Conservation (phyloP, 2,888 invertebrate genomes). For the Meloe dianella region DNA sequence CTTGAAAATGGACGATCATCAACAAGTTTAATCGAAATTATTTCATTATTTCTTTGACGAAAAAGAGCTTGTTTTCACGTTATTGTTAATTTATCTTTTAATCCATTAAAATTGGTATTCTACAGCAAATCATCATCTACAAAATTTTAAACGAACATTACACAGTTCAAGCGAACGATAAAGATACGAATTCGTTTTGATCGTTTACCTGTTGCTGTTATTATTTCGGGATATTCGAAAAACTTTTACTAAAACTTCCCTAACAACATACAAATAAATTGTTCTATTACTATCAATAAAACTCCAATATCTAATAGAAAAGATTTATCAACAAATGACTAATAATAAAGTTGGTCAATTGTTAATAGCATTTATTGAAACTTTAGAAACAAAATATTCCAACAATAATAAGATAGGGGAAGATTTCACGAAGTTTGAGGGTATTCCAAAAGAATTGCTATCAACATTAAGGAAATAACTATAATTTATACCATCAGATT, state of each 20-base stretch:
- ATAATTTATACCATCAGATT: background rate
- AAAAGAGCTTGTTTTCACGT: too few relatives aligned
- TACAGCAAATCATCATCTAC: background rate
- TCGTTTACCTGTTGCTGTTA: background rate
- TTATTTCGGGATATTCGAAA: background rate
- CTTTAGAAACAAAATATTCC: background rate
- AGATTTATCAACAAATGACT: background rate
- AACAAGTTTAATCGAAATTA: background rate
- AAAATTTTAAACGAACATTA: too few relatives aligned
- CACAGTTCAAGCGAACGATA: background rate
- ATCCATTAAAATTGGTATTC: background rate
- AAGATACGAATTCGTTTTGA: background rate
- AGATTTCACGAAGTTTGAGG: background rate
- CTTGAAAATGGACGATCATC: background rate
- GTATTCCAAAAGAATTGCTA: background rate
- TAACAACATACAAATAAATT: background rate
- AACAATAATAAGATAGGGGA: background rate
- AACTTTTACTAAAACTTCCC: background rate
- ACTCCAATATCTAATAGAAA: background rate
- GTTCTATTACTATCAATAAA: too few relatives aligned
- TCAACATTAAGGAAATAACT: background rate
- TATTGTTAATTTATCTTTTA: background rate
- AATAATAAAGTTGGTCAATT: background rate
- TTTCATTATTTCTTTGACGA: too few relatives aligned
- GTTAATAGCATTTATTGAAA: background rate